Percentiles rank a stretch among this genome's conserved stretches.
phyloP scores from a whole-genome alignment of 2,113 vertebrate genomes.

The Ornithorhynchus anatinus region DNA sequence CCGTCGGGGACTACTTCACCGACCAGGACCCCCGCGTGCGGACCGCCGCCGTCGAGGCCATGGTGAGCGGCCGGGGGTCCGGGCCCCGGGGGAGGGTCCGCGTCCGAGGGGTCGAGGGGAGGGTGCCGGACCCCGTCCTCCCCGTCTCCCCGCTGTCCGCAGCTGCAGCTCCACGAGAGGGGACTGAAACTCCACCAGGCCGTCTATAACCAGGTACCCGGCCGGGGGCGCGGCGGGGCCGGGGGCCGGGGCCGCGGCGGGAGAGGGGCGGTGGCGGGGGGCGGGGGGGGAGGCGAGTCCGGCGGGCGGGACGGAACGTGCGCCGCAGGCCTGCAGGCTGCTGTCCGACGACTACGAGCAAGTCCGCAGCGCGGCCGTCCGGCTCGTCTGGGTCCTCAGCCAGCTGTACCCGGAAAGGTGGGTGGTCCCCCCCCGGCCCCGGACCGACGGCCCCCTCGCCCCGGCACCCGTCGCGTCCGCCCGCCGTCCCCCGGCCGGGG shows the following conservation, averaged over 20 bases:
- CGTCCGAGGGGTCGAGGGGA: no score
- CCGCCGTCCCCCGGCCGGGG: no score
- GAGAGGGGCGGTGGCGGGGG: not conserved
- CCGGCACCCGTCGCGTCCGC: no score
- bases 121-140: no score
- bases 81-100: no score
- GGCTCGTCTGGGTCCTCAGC: constrained; percentile 95
- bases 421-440: no score
- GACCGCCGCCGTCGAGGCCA: constrained; percentile 94
- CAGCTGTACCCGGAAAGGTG: constrained; percentile 96
- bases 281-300: not conserved
- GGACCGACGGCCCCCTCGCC: no score
- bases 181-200: constrained; percentile 91
- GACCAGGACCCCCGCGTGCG: constrained; percentile 96
- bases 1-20: constrained; percentile 92
- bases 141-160: not conserved
- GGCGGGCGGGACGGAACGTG: not conserved
- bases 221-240: no score
- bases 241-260: no score
- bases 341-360: constrained; percentile 94
- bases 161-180: constrained; percentile 94
- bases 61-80: no score
- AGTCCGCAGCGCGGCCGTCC: constrained; percentile 94
- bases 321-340: constrained; percentile 87
- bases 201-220: constrained; percentile 85